These are phyloP conservation scores for Seriola quinqueradiata DNA, from an alignment of 2,113 vertebrate species.

Conservation along the genomic window DNA sequence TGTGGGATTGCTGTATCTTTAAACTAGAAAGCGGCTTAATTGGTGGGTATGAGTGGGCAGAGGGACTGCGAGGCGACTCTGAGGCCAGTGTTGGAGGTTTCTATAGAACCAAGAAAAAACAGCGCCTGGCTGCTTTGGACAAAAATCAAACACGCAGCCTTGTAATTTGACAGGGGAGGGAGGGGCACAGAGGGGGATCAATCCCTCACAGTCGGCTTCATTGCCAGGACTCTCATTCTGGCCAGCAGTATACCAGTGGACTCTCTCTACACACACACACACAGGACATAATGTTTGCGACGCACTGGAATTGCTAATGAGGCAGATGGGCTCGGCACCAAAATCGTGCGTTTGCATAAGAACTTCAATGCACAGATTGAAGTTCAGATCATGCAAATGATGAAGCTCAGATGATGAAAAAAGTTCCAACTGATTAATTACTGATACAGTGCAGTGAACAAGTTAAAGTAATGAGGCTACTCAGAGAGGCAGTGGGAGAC, in stretches of 20 bases:
- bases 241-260: conserved; percentile 18
- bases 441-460: conserved; percentile 18
- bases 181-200: conserved; percentile 37
- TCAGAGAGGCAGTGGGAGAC: neutral
- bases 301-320: conserved; percentile 57
- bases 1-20: conserved; percentile 57
- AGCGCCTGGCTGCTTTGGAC: conserved; percentile 24
- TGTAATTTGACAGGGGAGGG: conserved; percentile 56
- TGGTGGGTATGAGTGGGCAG: conserved; percentile 66
- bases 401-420: conserved; percentile 32
- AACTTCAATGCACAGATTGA: conserved; percentile 53
- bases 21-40: conserved; percentile 53
- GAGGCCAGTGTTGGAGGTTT: conserved; percentile 46
- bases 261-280: conserved; percentile 1
- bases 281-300: conserved; percentile 22
- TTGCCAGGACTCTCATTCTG: conserved; percentile 43
- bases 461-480: conserved; percentile 44
- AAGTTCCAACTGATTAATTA: conserved; percentile 41
- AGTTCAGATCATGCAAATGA: conserved; percentile 48
- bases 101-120: conserved; percentile 24
- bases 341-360: conserved; percentile 28
- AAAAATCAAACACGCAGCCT: conserved; percentile 49
- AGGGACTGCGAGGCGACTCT: conserved; percentile 41
- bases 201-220: conserved; percentile 46
- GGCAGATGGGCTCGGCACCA: conserved; percentile 46